Evolutionary conservation across 2,113 vertebrate species (phyloP), one percentile per base, ranked within the genome.

Genomic region (Tenebrosternarchus preto): DNA sequence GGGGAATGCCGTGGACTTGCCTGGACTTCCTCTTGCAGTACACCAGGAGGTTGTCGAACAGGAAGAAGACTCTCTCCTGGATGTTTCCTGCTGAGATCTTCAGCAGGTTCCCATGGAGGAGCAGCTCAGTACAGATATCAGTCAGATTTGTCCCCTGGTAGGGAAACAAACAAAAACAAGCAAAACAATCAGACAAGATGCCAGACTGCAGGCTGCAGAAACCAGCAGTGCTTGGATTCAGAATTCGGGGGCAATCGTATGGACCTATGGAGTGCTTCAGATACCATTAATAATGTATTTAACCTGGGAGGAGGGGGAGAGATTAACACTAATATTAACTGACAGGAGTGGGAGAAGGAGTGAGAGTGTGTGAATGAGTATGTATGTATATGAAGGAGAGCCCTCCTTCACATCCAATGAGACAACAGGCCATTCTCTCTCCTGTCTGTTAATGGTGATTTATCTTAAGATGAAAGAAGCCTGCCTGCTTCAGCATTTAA

Each of bases 41-140:
- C 82, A 99, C 96, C 15, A 99, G 89, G 36, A 99, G 94, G 90
- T 97, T 99, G 92, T 99, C 98, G 0, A 99, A 99, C n/a, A 99
- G 91, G 89, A 99, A 99, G 90, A 99, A 99, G 86, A 96, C 94
- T 9, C 98, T 93, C 81, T 99, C 97, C 86, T 99, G 98, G 86
- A 99, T 99, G 84, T 99, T 99, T 83, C 97, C 98, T 0, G 97
- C 98, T 0, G 97, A 99, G 89, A 99, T 99, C 91, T 99, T 99
- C 79, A 99, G 91, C 81, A 99, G 89, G 82, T 95, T 96, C 46
- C 98, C 97, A 77, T 98, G 96, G 7, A 98, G 95, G 46, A 99
- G 94, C 63, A 98, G 91, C 85, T 99, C 96, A 9, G 97, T 98
- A 85, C 96, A 98, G 88, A 98, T 99, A 86, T 99, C 98, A 0